phyloP scores from a whole-genome alignment of 2,113 vertebrate genomes.

The Petroica traversi region DNA sequence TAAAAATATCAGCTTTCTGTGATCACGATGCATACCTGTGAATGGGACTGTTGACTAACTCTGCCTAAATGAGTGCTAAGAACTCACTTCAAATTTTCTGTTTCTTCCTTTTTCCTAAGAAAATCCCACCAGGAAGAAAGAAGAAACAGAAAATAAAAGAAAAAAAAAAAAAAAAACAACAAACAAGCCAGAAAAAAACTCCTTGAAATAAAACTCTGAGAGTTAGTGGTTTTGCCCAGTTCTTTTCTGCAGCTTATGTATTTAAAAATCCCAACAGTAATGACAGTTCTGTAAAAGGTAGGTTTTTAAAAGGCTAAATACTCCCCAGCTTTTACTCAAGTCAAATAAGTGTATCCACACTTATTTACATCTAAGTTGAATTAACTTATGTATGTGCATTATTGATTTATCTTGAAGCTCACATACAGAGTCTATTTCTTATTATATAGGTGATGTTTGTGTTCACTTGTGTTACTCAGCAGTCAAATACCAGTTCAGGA shows the following conservation, averaged over 20 bases:
- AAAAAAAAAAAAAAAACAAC: fast-evolving
- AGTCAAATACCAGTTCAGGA: not conserved
- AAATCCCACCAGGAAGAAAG: not conserved
- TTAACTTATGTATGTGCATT: not conserved
- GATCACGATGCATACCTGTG: fast-evolving
- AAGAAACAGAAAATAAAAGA: too few species aligned
- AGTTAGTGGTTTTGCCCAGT: not conserved
- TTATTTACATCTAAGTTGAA: not conserved
- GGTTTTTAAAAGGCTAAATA: not conserved
- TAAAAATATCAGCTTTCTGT: not conserved
- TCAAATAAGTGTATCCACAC: not conserved
- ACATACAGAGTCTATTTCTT: not conserved
- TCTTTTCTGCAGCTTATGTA: not conserved
- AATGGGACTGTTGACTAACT: not conserved
- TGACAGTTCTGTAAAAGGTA: not conserved
- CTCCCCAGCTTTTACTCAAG: fast-evolving
- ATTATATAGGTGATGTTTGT: fast-evolving
- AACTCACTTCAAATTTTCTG: not conserved
- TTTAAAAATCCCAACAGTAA: not conserved
- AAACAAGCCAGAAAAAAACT: fast-evolving
- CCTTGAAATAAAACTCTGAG: not conserved
- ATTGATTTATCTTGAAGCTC: not conserved
- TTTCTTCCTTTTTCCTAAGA: not conserved
- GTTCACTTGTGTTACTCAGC: not conserved
- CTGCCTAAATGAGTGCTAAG: not conserved